Percentiles rank a stretch among this genome's conserved stretches.
phyloP scores from a whole-genome alignment of 2,888 invertebrate species.

The Cheilosia vernalis region DNA sequence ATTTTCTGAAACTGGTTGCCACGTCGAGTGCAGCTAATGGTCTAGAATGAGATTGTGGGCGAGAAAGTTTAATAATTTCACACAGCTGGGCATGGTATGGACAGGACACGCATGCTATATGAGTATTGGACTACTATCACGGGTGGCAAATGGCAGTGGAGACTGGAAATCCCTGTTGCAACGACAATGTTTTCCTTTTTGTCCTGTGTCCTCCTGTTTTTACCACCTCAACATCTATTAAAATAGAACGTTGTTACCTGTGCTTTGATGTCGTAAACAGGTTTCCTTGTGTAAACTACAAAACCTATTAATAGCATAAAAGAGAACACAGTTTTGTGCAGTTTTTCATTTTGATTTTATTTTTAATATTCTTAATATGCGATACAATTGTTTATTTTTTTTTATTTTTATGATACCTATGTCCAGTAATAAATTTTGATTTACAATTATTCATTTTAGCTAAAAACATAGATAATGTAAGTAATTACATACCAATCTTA shows the following conservation, averaged over 20 bases:
- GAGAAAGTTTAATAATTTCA: constrained; percentile 58
- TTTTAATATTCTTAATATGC: constrained; percentile 18
- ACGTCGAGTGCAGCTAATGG: constrained; percentile 59
- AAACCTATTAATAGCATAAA: background rate
- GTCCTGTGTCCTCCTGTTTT: background rate
- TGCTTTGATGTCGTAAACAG: background rate
- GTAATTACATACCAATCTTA: constrained; percentile 28
- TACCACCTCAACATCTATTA: background rate
- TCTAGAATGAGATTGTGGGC: constrained; percentile 44
- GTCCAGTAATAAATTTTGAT: constrained; percentile 66
- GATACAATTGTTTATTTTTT: constrained; percentile 13
- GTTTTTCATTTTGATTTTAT: constrained; percentile 4
- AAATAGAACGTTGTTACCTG: background rate
- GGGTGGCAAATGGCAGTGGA: constrained; percentile 16
- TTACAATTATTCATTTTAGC: constrained; percentile 41
- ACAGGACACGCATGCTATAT: constrained; percentile 4
- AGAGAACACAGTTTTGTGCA: background rate
- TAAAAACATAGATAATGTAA: constrained; percentile 56
- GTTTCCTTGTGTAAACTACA: background rate
- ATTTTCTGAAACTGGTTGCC: constrained; percentile 27
- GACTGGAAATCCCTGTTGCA: constrained; percentile 21
- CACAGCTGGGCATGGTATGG: background rate
- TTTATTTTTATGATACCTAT: constrained; percentile 37
- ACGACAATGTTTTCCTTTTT: constrained; percentile 3
- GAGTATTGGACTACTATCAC: background rate